Percentiles rank a stretch among this genome's conserved stretches.
These are phyloP conservation scores for Nephrocerus scutellatus DNA, from an alignment of 2,888 invertebrate genomes.

Conservation along the genomic window DNA sequence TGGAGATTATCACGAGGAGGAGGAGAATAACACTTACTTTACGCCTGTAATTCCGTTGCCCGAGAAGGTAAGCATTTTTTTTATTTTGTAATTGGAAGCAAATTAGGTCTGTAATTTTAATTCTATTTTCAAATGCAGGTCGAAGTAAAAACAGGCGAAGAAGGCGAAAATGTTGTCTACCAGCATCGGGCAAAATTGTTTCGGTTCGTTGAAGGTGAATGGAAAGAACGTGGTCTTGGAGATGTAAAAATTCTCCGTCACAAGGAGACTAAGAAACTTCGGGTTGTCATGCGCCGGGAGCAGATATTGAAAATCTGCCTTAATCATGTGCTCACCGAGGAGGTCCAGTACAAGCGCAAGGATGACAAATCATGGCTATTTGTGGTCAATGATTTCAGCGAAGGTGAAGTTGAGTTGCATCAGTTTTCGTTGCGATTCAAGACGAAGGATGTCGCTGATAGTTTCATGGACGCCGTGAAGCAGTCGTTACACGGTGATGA, in stretches of 20 bases:
- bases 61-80: slow-evolving; percentile 60
- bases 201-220: slow-evolving; percentile 67
- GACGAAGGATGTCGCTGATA: slow-evolving; percentile 63
- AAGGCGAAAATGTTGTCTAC: slow-evolving; percentile 70
- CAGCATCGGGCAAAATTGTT: slow-evolving; percentile 78
- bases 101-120: slow-evolving; percentile 1
- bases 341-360: slow-evolving; percentile 62
- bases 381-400: slow-evolving; percentile 78
- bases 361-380: slow-evolving; percentile 84
- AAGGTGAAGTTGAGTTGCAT: slow-evolving; percentile 66
- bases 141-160: slow-evolving; percentile 78
- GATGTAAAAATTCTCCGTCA: slow-evolving; percentile 76
- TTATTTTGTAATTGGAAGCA: not conserved
- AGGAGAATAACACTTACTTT: slow-evolving; percentile 70
- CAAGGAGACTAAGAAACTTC: slow-evolving; percentile 57
- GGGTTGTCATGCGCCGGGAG: slow-evolving; percentile 87
- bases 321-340: slow-evolving; percentile 67
- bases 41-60: slow-evolving; percentile 79
- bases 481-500: slow-evolving; percentile 48
- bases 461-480: slow-evolving; percentile 66
- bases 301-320: slow-evolving; percentile 81
- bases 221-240: slow-evolving; percentile 89
- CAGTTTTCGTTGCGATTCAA: slow-evolving; percentile 79
- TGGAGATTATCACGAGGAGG: slow-evolving; percentile 50
- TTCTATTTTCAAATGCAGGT: slow-evolving; percentile 53